Percentiles rank a stretch among this genome's conserved stretches.
Evolutionary conservation across 2,888 invertebrate genomes (phyloP).

Genomic region (Hesperia comma): DNA sequence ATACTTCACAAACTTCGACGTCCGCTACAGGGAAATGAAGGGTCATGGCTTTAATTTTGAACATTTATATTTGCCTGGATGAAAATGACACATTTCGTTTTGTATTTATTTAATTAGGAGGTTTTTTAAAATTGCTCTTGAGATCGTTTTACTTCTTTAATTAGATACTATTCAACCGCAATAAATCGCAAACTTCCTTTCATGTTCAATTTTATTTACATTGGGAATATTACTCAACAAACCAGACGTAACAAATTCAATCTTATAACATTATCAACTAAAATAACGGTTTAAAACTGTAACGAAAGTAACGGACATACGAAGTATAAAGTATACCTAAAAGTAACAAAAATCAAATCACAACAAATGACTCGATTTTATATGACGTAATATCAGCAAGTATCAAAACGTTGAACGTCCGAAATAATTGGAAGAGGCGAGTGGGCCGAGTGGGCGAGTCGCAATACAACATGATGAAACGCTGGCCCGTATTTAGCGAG

Average conservation of each 20-base stretch:
- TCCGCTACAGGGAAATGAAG: constrained; percentile 1
- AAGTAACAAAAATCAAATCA: background rate
- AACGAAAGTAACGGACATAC: too few species aligned
- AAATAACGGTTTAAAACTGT: too few species aligned
- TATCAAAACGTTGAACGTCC: constrained; percentile 6
- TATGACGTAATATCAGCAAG: background rate
- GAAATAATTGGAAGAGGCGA: constrained; percentile 4
- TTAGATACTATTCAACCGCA: too few species aligned
- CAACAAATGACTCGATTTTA: background rate
- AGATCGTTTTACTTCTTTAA: too few species aligned
- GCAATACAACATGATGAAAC: constrained; percentile 22
- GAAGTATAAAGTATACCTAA: background rate
- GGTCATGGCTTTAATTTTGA: background rate
- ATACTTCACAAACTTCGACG: constrained; percentile 37
- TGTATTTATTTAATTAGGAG: too few species aligned
- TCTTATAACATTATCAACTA: too few species aligned
- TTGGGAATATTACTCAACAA: too few species aligned
- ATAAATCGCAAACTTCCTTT: too few species aligned
- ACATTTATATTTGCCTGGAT: background rate
- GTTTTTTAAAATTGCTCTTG: too few species aligned
- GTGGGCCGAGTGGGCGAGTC: too few species aligned
- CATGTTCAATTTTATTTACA: too few species aligned
- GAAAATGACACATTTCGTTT: background rate
- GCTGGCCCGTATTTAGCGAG: constrained; percentile 33
- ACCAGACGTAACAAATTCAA: too few species aligned